phyloP scores from a whole-genome alignment of 2,113 vertebrate species.

The Mellivora capensis region DNA sequence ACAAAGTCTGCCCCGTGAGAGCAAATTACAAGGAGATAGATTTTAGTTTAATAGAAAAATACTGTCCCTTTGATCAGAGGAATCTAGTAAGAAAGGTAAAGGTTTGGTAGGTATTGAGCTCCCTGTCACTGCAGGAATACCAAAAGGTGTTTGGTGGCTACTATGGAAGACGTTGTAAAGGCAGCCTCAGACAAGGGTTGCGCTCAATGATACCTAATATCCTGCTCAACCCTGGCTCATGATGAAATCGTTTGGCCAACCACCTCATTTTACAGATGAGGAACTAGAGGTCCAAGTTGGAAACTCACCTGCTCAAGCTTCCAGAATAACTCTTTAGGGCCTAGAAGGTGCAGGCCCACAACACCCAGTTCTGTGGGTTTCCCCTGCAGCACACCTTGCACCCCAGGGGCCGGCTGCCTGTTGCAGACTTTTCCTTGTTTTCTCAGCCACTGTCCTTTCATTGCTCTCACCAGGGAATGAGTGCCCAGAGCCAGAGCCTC shows the following conservation, averaged over 20 bases:
- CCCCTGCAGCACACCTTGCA: not conserved
- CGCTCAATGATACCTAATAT: not conserved
- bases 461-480: constrained; percentile 82
- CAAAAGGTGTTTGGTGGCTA: not conserved
- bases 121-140: not conserved
- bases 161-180: not conserved
- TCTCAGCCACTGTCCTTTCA: not conserved
- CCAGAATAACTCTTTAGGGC: not conserved
- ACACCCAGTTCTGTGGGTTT: not conserved
- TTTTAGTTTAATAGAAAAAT: not conserved
- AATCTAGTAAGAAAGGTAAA: not conserved
- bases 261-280: not conserved
- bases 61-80: not conserved
- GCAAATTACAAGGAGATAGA: not conserved
- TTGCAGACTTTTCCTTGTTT: not conserved
- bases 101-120: not conserved
- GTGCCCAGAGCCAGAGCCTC: constrained; percentile 83
- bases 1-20: not conserved
- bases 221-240: not conserved
- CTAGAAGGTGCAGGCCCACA: not conserved
- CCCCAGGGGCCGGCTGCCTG: not conserved
- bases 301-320: not conserved
- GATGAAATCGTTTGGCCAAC: not conserved
- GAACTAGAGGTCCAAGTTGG: not conserved
- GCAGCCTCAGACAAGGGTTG: not conserved